Evolutionary conservation across 2,113 vertebrate species (phyloP).

Genomic region (Lasiurus cinereus): DNA sequence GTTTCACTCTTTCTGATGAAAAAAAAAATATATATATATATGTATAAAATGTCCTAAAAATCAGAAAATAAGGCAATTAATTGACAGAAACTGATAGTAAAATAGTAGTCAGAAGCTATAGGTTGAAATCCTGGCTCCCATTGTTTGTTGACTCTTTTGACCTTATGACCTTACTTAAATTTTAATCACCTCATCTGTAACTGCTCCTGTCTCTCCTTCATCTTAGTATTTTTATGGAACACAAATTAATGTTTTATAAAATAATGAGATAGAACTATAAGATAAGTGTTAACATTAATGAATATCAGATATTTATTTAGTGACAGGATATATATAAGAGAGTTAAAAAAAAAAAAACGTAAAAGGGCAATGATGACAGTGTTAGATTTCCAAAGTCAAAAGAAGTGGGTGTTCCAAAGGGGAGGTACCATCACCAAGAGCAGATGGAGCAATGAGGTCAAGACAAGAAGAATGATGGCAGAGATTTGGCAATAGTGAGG

Average conservation of each 20-base stretch:
- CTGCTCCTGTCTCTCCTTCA: background rate
- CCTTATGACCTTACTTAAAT: background rate
- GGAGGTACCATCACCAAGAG: background rate
- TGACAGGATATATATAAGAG: background rate
- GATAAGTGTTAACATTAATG: background rate
- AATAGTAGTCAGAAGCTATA: background rate
- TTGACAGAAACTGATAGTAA: background rate
- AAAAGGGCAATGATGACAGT: background rate
- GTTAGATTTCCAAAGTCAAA: background rate
- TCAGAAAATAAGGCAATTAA: background rate
- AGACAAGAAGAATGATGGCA: slow-evolving; percentile 3
- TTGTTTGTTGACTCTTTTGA: background rate
- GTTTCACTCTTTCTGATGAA: background rate
- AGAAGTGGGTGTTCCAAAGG: background rate
- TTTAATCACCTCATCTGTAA: background rate
- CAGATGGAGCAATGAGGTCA: slow-evolving; percentile 1
- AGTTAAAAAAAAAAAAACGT: background rate
- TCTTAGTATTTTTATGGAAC: background rate
- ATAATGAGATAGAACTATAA: background rate
- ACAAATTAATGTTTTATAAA: slow-evolving; percentile 12
- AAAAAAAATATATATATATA: background rate
- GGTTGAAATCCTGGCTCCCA: background rate
- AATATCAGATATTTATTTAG: background rate
- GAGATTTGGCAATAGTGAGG: slow-evolving; percentile 3
- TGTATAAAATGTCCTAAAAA: background rate